Conservation (phyloP, 2,113 vertebrate species). For the Himantopus leucocephalus region DNA sequence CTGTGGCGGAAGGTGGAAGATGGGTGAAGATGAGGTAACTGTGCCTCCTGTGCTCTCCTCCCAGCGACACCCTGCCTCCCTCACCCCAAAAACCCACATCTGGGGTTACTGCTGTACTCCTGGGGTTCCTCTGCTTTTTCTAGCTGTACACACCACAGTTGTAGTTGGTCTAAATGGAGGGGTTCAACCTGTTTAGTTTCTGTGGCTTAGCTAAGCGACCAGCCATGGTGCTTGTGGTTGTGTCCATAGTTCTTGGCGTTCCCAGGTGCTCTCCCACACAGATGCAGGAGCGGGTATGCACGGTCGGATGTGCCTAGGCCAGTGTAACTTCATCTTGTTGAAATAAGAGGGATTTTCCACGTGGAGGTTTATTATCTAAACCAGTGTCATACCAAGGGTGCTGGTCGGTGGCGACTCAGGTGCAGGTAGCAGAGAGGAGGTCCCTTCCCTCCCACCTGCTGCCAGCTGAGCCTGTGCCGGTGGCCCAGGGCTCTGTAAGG, state of each 20-base stretch:
- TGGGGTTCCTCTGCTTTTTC: neutral
- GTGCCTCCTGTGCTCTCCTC: neutral
- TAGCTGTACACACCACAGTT: neutral
- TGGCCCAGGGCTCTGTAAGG: neutral
- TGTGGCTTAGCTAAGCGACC: neutral
- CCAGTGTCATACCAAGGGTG: neutral
- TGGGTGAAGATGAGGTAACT: rapidly evolving
- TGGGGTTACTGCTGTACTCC: neutral
- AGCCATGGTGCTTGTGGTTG: rapidly evolving
- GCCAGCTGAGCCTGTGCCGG: too few relatives aligned
- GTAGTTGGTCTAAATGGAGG: neutral
- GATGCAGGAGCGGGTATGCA: neutral
- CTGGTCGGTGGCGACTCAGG: neutral
- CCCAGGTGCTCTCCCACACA: neutral
- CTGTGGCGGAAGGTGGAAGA: neutral
- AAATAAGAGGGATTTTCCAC: neutral
- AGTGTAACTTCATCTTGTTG: neutral
- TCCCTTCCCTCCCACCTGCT: neutral
- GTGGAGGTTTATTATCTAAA: neutral
- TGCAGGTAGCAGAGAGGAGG: neutral
- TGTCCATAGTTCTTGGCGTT: neutral
- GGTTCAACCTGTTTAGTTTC: neutral
- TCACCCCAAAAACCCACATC: neutral
- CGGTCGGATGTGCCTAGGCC: neutral
- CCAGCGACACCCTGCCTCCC: neutral